Evolutionary conservation across 2,113 vertebrate species (phyloP), one percentile per base, ranked within the genome.

Genomic region (Gallinago undulata): DNA sequence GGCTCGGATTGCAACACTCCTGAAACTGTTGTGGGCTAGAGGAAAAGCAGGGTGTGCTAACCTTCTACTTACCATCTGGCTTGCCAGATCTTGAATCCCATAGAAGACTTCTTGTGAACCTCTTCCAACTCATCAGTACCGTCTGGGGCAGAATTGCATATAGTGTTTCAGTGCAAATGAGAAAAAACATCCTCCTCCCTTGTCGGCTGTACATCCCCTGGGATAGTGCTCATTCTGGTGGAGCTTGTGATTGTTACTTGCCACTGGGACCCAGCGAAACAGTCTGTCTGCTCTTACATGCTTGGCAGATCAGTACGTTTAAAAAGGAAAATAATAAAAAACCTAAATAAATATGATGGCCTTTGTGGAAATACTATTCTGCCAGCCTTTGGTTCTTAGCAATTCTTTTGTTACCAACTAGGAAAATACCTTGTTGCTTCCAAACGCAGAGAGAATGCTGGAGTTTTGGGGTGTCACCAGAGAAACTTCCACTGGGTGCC

Each of bases 131-230:
- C 53, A 17, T 35, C 15, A 11, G 21, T 25, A 8, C 37, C 1
- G 0, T 75, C 56, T 55, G 73, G 51, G n/a, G 18, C 28, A 59
- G 76, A 70, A 59, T 3, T 70, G 17, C 22, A 39, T 67, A 1
- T 8, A 21, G 17, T 14, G 11, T 59, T 94, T 74, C 47, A 82
- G 39, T 27, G 25, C 5, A 47, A 37, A 25, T 35, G 18, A 55
- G 23, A 15, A 30, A 27, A 51, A 45, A 5, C 4, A 21, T 55
- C 6, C 7, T 79, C 3, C 31, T 91, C 2, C 1, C 25, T 84
- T 0, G 0, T 70, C 11, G 68, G 47, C 41, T 7, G 0, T 41
- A 22, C 6, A 15, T 50, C 24, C 12, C 14, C 31, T 41, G 24
- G 33, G 11, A 6, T n/a, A 19, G 24, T 21, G 10, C 24, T 53